Base-by-base conservation (phyloP, 1,140 invertebrate genomes). In the Bombus pyrosoma region DNA sequence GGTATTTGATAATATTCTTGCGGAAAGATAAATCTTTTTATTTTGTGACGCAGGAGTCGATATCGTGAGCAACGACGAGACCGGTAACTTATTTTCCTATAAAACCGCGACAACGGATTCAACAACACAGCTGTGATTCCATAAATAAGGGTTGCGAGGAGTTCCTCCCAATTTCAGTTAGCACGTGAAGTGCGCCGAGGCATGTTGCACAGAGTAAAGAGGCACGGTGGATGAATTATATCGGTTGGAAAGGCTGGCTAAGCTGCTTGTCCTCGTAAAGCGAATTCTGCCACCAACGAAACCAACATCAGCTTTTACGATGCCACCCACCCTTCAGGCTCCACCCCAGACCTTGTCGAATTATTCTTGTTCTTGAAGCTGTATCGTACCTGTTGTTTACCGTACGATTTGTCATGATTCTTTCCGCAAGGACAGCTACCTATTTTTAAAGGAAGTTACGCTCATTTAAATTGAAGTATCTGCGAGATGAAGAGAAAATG, bases 131-230 rank as follows among this genome's bases (percentile, higher is more conserved):
- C 90, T 93, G 92, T 81, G 92, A 94, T 95, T 92, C 91, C 92
- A 94, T 95, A 94, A 95, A 95, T 94, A 95, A 95, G 91, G 76
- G 87, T 87, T 81, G 78, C 75, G 72, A 85, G 76, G 85, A 88
- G 37, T 72, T 89, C 79, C 86, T 85, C 64, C 77, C 43, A 71
- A 59, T 90, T 82, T 72, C 87, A 87, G 75, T 73, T 81, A 83
- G 53, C 83, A 59, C 43, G 77, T 64, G 62, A 81, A 81, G 53
- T 69, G 84, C 75, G 89, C 87, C 66, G 87, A 66, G 80, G 68
- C 71, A 74, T 78, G 77, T 76, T 69, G 75, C 79, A 62, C 59
- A 47, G 79, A 84, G 79, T 57, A 77, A 83, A 81, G 87, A 88
- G 91, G 86, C 87, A 87, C 86, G 83, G 86, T 85, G 88, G 88